These are phyloP conservation scores for Probosciger aterrimus DNA, from an alignment of 2,113 vertebrate genomes.

Conservation along the genomic window DNA sequence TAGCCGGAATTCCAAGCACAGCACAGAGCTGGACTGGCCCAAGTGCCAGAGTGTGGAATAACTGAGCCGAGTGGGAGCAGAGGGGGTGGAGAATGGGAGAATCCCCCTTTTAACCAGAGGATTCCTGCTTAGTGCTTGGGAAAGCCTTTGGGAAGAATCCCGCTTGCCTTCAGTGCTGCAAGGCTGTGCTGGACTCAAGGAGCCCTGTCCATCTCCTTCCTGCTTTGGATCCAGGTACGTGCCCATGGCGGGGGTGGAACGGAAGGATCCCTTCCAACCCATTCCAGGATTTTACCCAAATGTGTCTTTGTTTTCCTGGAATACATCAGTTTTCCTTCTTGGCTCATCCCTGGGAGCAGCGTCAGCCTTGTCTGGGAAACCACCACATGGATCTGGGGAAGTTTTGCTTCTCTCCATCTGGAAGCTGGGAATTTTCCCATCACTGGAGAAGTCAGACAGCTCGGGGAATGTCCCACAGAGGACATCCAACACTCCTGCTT, in stretches of 20 bases:
- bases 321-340: neutral
- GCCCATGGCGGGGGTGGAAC: neutral
- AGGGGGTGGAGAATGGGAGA: neutral
- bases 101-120: neutral
- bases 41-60: neutral
- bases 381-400: neutral
- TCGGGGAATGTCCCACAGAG: neutral
- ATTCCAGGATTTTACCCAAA: neutral
- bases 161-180: neutral
- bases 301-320: neutral
- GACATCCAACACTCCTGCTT: too few relatives aligned
- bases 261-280: neutral
- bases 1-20: neutral
- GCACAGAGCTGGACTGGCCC: neutral
- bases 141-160: neutral
- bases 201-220: neutral
- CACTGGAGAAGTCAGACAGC: neutral
- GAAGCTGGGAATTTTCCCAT: neutral
- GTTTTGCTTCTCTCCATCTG: neutral
- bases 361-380: neutral
- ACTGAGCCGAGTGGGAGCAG: neutral
- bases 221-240: neutral
- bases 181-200: neutral
- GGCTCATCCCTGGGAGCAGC: neutral
- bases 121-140: neutral